phyloP scores from a whole-genome alignment of 1,140 invertebrate species.

The Scaptomyza graminum region DNA sequence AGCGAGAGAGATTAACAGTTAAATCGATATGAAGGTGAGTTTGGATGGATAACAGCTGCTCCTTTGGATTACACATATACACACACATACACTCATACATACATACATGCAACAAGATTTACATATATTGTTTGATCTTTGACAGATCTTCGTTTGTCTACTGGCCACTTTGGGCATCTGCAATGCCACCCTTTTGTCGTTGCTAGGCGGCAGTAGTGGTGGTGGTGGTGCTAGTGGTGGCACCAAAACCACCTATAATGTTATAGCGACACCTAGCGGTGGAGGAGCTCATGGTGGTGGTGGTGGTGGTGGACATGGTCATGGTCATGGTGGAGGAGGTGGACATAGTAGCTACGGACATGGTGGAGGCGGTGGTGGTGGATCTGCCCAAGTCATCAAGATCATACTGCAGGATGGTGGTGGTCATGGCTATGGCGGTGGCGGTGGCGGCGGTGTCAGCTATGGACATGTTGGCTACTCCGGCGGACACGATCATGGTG shows the following conservation, averaged over 20 bases:
- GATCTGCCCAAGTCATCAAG: conserved; percentile 67
- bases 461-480: conserved; percentile 40
- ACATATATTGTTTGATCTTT: background rate
- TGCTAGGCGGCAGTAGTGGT: conserved; percentile 67
- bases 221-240: conserved; percentile 43
- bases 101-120: conserved; percentile 6
- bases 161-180: conserved; percentile 65
- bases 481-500: conserved; percentile 29
- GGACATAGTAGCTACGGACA: conserved; percentile 29
- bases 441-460: conserved; percentile 20
- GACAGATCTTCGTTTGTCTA: conserved; percentile 70
- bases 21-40: conserved; percentile 71
- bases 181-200: conserved; percentile 71
- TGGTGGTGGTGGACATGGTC: conserved; percentile 3
- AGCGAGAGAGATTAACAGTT: conserved; percentile 20
- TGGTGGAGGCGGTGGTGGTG: conserved; percentile 19
- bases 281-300: conserved; percentile 10
- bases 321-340: conserved; percentile 11
- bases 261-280: conserved; percentile 60
- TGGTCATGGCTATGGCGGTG: conserved; percentile 52
- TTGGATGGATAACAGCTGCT: background rate
- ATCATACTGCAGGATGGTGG: conserved; percentile 67
- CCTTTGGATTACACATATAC: conserved; percentile 27
- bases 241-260: conserved; percentile 63
- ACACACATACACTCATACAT: too few species aligned